Evolutionary conservation across 1,140 invertebrate genomes (phyloP).

Genomic region (Charaxes varanes): DNA sequence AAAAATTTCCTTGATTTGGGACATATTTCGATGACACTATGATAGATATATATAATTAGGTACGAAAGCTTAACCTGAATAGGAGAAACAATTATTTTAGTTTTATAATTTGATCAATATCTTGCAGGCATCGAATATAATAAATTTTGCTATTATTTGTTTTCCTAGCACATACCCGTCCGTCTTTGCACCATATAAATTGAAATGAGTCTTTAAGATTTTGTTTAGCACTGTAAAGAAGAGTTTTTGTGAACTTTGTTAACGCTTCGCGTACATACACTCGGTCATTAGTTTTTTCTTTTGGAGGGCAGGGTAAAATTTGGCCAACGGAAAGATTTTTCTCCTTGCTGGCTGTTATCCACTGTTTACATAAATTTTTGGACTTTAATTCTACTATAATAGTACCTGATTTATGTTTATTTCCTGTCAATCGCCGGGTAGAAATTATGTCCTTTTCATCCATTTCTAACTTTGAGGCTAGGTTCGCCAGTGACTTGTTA

Average conservation of each 20-base stretch:
- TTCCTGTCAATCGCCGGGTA: conserved; percentile 9
- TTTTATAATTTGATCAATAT: too few species aligned
- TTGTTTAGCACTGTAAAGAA: conserved; percentile 23
- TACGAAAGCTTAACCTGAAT: too few species aligned
- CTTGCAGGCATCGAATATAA: conserved; percentile 1
- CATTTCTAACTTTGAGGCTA: conserved; percentile 15
- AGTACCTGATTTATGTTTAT: conserved; percentile 15
- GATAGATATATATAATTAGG: too few species aligned
- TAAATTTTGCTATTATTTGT: conserved; percentile 6
- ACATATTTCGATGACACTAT: too few species aligned
- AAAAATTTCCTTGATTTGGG: too few species aligned
- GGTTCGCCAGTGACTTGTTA: too few species aligned
- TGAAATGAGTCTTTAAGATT: conserved; percentile 13
- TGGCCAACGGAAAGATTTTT: conserved; percentile 10
- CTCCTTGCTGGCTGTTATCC: conserved; percentile 18
- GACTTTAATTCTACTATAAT: conserved; percentile 19
- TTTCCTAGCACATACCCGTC: conserved; percentile 21
- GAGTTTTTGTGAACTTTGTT: conserved; percentile 19
- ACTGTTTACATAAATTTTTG: conserved; percentile 5
- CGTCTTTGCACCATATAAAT: conserved; percentile 25
- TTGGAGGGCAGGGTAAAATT: conserved; percentile 5
- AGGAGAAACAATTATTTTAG: too few species aligned
- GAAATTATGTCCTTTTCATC: conserved; percentile 11
- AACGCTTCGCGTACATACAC: conserved; percentile 23
- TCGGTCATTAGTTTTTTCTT: conserved; percentile 7